Evolutionary conservation across 2,113 vertebrate genomes (phyloP).

Genomic region (Clarias gariepinus): DNA sequence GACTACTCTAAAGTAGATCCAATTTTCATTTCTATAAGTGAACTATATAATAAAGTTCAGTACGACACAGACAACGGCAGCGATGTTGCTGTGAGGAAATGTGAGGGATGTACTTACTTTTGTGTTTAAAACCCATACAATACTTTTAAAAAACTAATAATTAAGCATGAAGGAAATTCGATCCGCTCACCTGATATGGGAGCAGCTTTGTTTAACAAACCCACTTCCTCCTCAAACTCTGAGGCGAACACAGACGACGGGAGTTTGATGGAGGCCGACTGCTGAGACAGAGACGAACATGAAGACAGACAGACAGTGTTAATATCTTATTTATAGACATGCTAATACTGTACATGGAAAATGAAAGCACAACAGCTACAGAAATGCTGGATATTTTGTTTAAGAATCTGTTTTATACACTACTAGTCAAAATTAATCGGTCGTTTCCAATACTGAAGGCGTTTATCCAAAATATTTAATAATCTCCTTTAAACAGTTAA

Average conservation of each 20-base stretch:
- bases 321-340: background rate
- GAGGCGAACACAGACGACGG: slow-evolving; percentile 97
- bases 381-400: background rate
- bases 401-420: background rate
- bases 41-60: no score
- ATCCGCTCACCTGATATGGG: slow-evolving; percentile 84
- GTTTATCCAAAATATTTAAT: no score
- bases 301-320: background rate
- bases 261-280: slow-evolving; percentile 83
- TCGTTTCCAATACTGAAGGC: no score
- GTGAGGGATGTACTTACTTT: no score
- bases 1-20: no score
- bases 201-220: slow-evolving; percentile 96
- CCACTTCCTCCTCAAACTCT: slow-evolving; percentile 94
- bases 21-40: no score
- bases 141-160: background rate
- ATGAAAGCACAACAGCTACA: no score
- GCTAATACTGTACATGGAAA: background rate
- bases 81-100: no score
- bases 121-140: background rate
- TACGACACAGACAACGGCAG: no score
- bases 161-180: background rate
- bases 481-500: no score
- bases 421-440: no score
- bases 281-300: background rate